Conservation (phyloP, 2,797 vertebrate species). For the Distichodus sexfasciatus region DNA sequence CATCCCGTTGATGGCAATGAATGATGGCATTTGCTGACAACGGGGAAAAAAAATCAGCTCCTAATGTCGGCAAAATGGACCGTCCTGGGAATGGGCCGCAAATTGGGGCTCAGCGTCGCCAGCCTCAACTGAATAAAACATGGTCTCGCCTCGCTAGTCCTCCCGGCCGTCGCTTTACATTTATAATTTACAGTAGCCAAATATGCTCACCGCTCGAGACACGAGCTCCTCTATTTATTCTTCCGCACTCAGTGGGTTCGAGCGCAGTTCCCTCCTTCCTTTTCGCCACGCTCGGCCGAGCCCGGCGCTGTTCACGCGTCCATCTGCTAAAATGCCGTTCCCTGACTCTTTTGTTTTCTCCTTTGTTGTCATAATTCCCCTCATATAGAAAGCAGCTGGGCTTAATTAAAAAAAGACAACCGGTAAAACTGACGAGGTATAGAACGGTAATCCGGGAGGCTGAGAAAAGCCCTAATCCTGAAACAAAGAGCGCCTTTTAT, state of each 20-base stretch:
- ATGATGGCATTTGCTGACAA: constrained; percentile 72
- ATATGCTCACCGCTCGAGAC: constrained; percentile 12
- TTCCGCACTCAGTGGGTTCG: constrained; percentile 21
- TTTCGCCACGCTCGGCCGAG: constrained; percentile 28
- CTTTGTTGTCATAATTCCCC: constrained; percentile 54
- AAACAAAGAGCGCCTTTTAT: constrained; percentile 51
- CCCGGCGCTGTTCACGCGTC: constrained; percentile 48
- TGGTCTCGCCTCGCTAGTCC: constrained; percentile 7
- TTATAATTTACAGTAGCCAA: constrained; percentile 46
- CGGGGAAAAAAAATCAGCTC: constrained; percentile 60
- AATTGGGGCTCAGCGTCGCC: constrained; percentile 51
- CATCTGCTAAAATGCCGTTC: constrained; percentile 68
- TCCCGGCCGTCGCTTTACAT: constrained; percentile 57
- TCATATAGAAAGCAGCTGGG: constrained; percentile 63
- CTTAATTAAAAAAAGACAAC: constrained; percentile 68
- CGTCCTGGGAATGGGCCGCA: constrained; percentile 56
- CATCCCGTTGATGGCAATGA: constrained; percentile 68
- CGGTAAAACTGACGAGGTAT: constrained; percentile 46
- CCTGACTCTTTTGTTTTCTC: constrained; percentile 41
- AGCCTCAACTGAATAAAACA: constrained; percentile 41
- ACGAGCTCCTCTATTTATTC: constrained; percentile 28
- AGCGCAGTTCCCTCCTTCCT: neutral
- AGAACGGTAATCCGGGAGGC: constrained; percentile 47
- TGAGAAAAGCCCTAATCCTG: constrained; percentile 49
- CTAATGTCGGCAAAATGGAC: constrained; percentile 68